Evolutionary conservation across 2,797 vertebrate species (phyloP).

Genomic region (Neosalanx taihuensis): DNA sequence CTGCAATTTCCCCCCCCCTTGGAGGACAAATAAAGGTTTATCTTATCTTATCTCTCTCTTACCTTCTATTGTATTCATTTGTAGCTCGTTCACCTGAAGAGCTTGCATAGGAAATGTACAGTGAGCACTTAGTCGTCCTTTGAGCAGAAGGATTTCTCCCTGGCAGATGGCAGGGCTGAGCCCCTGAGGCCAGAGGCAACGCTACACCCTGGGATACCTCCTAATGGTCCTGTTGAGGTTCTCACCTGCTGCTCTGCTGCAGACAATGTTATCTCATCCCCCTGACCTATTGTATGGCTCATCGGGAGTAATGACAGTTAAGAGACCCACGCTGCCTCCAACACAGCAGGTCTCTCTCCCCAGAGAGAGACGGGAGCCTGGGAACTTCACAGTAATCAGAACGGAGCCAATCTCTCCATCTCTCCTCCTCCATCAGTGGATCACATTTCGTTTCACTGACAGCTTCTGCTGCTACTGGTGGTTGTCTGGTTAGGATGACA

Average conservation of each 20-base stretch:
- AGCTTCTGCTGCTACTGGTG: constrained; percentile 36
- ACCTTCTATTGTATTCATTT: neutral
- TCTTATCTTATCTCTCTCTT: too few relatives aligned
- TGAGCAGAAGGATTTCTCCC: constrained; percentile 62
- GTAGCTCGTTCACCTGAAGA: neutral
- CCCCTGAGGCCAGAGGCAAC: constrained; percentile 70
- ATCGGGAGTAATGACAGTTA: constrained; percentile 69
- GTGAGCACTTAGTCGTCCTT: constrained; percentile 34
- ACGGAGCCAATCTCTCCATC: constrained; percentile 50
- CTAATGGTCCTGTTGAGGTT: constrained; percentile 72
- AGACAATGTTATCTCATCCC: constrained; percentile 81
- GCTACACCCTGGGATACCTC: constrained; percentile 82
- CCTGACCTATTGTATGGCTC: constrained; percentile 72
- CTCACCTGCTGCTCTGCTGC: constrained; percentile 74
- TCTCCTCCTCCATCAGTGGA: constrained; percentile 48
- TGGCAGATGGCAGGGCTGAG: constrained; percentile 76
- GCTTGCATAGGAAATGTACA: neutral
- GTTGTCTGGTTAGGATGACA: constrained; percentile 27
- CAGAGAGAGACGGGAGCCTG: constrained; percentile 66
- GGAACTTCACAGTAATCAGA: constrained; percentile 68
- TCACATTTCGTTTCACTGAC: constrained; percentile 55
- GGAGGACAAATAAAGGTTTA: too few relatives aligned
- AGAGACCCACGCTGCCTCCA: constrained; percentile 61
- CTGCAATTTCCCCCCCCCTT: too few relatives aligned
- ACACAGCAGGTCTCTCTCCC: constrained; percentile 59